phyloP scores from a whole-genome alignment of 2,113 vertebrate genomes.

The Ictidomys tridecemlineatus region DNA sequence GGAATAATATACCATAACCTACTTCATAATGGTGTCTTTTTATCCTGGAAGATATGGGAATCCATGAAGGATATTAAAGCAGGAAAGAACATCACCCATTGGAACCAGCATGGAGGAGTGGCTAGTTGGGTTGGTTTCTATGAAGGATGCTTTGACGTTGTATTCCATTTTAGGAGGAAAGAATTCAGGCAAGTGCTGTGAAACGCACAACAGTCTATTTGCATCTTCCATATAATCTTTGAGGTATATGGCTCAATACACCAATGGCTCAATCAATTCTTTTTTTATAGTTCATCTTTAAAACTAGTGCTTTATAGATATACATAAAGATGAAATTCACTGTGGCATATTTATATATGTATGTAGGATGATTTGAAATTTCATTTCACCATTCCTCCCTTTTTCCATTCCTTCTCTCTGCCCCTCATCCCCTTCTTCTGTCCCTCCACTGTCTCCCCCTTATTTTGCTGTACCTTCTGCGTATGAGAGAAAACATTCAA shows the following conservation, averaged over 20 bases:
- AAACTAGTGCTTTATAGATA: too few species aligned
- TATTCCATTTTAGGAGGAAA: slow-evolving; percentile 49
- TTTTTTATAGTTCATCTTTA: neutral
- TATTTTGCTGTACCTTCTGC: too few species aligned
- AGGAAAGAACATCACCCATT: neutral
- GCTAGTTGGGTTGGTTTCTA: neutral
- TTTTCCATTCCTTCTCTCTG: too few species aligned
- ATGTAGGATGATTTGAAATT: too few species aligned
- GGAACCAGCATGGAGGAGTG: neutral
- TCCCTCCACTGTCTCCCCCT: too few species aligned
- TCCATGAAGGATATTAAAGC: neutral
- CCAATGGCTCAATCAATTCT: neutral
- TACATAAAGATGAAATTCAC: too few species aligned
- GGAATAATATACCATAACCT: neutral
- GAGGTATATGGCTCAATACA: neutral
- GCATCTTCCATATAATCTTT: neutral
- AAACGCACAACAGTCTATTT: neutral
- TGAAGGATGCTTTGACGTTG: neutral
- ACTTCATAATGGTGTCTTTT: neutral
- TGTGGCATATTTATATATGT: too few species aligned
- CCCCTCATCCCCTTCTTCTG: too few species aligned
- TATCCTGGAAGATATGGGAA: neutral
- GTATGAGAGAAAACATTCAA: too few species aligned
- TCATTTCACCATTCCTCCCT: too few species aligned
- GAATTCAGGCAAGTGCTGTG: slow-evolving; percentile 12